These are phyloP conservation scores for Drosophila koepferae DNA, from an alignment of 2,888 invertebrate genomes.

Conservation along the genomic window DNA sequence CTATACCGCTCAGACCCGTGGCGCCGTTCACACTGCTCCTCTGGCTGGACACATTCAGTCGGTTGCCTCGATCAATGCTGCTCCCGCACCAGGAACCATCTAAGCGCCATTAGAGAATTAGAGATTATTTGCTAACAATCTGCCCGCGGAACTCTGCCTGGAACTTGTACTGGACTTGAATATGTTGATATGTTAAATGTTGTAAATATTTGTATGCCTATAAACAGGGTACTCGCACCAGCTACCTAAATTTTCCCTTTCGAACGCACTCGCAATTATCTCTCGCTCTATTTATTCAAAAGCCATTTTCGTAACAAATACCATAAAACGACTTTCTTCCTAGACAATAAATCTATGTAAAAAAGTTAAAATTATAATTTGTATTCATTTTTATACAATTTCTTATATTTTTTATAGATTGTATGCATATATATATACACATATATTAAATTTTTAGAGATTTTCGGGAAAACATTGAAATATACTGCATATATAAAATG, in stretches of 20 bases:
- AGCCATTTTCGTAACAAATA: constrained; percentile 44
- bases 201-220: constrained; percentile 54
- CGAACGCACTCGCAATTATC: constrained; percentile 26
- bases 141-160: constrained; percentile 65
- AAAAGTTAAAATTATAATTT: constrained; percentile 23
- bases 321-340: constrained; percentile 51
- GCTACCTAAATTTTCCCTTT: constrained; percentile 57
- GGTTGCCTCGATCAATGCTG: constrained; percentile 79
- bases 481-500: neutral
- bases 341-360: constrained; percentile 51
- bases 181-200: constrained; percentile 18
- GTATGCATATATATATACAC: no score
- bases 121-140: neutral
- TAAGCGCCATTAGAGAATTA: constrained; percentile 32
- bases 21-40: constrained; percentile 81
- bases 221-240: constrained; percentile 75
- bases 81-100: constrained; percentile 81
- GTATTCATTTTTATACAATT: neutral
- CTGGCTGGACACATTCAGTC: constrained; percentile 80
- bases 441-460: neutral
- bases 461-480: neutral
- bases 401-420: no score
- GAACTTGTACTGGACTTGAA: constrained; percentile 21
- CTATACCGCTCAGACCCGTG: constrained; percentile 82
- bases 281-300: constrained; percentile 53